These are phyloP conservation scores for Hirtodrosophila confusa DNA, from an alignment of 2,888 invertebrate species.

Conservation along the genomic window DNA sequence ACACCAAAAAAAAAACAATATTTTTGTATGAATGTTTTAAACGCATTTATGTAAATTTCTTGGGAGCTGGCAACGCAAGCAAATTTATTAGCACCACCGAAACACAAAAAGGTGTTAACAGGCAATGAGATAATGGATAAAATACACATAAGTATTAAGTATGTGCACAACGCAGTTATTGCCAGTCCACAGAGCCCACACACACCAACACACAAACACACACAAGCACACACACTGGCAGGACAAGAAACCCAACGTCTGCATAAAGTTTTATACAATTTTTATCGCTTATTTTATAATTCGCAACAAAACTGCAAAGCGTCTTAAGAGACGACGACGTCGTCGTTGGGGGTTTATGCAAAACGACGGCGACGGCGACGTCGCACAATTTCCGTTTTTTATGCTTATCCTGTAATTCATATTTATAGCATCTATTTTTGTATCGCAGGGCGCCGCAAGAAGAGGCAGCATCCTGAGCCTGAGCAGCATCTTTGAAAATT, in stretches of 20 bases:
- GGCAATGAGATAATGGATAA: constrained; percentile 69
- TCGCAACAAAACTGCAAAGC: constrained; percentile 74
- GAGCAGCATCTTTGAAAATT: constrained; percentile 65
- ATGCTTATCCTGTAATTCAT: constrained; percentile 83
- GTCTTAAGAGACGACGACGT: constrained; percentile 53
- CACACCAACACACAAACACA: constrained; percentile 24
- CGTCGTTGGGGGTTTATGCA: constrained; percentile 64
- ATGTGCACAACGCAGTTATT: constrained; percentile 17
- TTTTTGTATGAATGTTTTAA: constrained; percentile 38
- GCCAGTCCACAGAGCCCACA: background rate
- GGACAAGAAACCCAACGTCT: constrained; percentile 44
- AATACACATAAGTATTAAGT: constrained; percentile 58
- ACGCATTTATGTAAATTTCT: constrained; percentile 67
- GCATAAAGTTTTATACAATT: constrained; percentile 77
- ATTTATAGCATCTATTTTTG: constrained; percentile 80
- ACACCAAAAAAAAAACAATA: constrained; percentile 40
- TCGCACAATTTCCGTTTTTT: constrained; percentile 83
- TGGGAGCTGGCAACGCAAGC: constrained; percentile 15
- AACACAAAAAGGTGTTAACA: constrained; percentile 73
- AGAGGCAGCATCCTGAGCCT: constrained; percentile 55
- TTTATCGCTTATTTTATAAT: constrained; percentile 80
- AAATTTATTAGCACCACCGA: constrained; percentile 65
- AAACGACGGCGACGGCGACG: constrained; percentile 59
- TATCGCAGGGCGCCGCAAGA: constrained; percentile 38
- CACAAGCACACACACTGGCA: background rate